Conservation (phyloP, 2,113 vertebrate species). For the Apteryx mantelli region DNA sequence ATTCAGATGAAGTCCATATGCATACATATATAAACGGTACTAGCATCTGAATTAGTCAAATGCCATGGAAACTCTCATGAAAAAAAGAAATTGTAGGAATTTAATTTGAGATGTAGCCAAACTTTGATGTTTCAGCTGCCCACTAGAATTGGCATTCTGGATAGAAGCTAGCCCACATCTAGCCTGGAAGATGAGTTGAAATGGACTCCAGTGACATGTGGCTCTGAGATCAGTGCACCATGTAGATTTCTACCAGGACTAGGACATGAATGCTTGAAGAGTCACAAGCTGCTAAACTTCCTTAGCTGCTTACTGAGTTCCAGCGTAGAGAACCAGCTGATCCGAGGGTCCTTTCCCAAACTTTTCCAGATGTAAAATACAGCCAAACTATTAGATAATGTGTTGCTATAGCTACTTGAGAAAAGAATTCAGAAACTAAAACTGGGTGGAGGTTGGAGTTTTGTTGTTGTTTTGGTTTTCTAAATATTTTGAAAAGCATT, state of each 20-base stretch:
- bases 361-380: not conserved
- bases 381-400: not conserved
- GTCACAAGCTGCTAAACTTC: not conserved
- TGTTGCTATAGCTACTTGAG: not conserved
- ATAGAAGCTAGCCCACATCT: not conserved
- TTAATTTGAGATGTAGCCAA: not conserved
- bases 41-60: not conserved
- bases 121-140: not conserved
- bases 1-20: not conserved
- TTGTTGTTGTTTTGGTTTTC: not conserved
- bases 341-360: not conserved
- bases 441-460: not conserved
- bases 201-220: not conserved
- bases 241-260: not conserved
- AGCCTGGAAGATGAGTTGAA: not conserved
- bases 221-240: not conserved
- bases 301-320: not conserved
- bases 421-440: not conserved
- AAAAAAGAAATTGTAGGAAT: not conserved
- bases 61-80: not conserved
- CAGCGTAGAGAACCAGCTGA: not conserved
- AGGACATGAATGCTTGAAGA: too few relatives aligned
- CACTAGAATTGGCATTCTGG: not conserved
- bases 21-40: not conserved
- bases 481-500: not conserved